Evolutionary conservation across 2,797 vertebrate genomes (phyloP).

Genomic region (Brotula barbata): DNA sequence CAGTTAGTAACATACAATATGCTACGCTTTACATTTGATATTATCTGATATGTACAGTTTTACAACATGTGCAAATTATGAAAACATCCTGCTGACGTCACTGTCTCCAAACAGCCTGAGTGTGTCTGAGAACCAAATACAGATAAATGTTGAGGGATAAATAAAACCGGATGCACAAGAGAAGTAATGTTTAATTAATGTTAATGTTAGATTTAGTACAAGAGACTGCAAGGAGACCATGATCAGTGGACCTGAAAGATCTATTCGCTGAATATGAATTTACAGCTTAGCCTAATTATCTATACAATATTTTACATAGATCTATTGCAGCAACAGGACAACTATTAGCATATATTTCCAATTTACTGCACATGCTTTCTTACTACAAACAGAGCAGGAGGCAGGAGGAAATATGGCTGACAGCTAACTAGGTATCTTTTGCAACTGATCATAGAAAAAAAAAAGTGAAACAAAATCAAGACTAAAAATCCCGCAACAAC

Average conservation of each 20-base stretch:
- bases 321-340: too few species aligned
- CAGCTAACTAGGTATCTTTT: constrained; percentile 68
- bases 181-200: background rate
- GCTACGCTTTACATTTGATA: constrained; percentile 16
- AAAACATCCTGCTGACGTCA: too few species aligned
- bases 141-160: constrained; percentile 33
- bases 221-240: too few species aligned
- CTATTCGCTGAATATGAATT: too few species aligned
- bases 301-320: too few species aligned
- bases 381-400: constrained; percentile 28
- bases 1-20: constrained; percentile 40
- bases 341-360: constrained; percentile 42
- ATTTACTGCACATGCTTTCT: constrained; percentile 39
- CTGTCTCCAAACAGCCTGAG: background rate
- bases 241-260: too few species aligned
- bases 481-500: constrained; percentile 76
- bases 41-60: constrained; percentile 31
- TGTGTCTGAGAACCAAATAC: constrained; percentile 18
- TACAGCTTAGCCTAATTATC: too few species aligned
- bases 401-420: constrained; percentile 31
- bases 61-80: constrained; percentile 19
- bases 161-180: background rate
- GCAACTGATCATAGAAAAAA: constrained; percentile 50
- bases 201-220: too few species aligned
- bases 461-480: constrained; percentile 76